Percentiles rank a stretch among this genome's conserved stretches.
Evolutionary conservation across 2,113 vertebrate genomes (phyloP).

Genomic region (Spermophilus dauricus): DNA sequence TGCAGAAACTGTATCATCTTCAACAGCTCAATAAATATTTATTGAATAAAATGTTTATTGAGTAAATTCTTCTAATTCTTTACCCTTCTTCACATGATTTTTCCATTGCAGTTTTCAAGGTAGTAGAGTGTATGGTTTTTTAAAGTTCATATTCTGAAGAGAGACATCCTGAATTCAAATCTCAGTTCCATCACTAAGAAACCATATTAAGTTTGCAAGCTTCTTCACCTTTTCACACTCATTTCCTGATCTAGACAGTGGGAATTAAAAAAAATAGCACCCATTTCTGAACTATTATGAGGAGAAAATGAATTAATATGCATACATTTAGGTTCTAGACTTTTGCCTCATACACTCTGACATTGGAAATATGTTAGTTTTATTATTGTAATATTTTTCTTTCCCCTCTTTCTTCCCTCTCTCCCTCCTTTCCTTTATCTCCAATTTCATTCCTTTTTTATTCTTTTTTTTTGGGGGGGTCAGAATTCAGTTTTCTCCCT

Average conservation of each 20-base stretch:
- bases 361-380: background rate
- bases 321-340: background rate
- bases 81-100: constrained; percentile 26
- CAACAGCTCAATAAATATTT: constrained; percentile 70
- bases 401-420: background rate
- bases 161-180: constrained; percentile 29
- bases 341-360: background rate
- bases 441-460: background rate
- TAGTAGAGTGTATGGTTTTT: background rate
- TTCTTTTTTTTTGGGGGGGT: background rate
- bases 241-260: background rate
- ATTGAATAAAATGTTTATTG: constrained; percentile 64
- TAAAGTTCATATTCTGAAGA: background rate
- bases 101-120: background rate
- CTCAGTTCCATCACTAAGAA: background rate
- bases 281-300: background rate
- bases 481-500: constrained; percentile 11
- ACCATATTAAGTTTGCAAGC: background rate
- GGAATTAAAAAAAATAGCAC: background rate
- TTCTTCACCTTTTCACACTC: background rate
- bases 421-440: background rate
- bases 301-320: background rate
- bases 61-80: constrained; percentile 71
- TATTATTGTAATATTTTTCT: background rate
- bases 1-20: background rate